Evolutionary conservation across 2,797 vertebrate species (phyloP), one percentile per base, ranked within the genome.

Genomic region (Sylvilagus floridanus): DNA sequence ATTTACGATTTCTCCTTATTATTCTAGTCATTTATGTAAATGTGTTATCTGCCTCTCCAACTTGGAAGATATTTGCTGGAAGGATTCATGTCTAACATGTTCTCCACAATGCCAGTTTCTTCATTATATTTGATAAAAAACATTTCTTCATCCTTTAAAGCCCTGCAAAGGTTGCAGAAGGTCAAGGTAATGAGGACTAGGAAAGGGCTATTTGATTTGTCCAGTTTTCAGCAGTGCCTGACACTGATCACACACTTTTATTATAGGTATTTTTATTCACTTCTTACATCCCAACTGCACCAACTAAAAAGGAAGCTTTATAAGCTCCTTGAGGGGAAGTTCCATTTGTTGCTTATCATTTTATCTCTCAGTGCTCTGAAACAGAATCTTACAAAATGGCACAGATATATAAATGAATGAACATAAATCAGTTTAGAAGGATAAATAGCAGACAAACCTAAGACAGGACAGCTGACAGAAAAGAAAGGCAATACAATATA

Each of bases 141-240:
- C 16, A 54, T 76, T 97, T 94, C 13, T 63, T 54, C 21, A 73
- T 90, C 35, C 65, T 92, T 95, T 96, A 94, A 96, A 83, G n/a
- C 21, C n/a, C 71, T 83, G 30, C 92, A 52, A 94, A 96, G 68
- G 77, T 78, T 90, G 42, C 32, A 84, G 69, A 96, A 96, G 81
- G 90, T 96, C 88, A 95, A 57, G 63, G 30, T 85, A 96, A 94
- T 82, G 87, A 89, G 84, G 65, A 78, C 14, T 72, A 87, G 16
- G n/a, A 88, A 95, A 94, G 84, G 60, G 77, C 42, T 96, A 85
- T 94, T 96, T 95, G 82, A 95, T 94, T 96, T 95, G 63, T 26
- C 5, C 47, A 83, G 84, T 63, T 94, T 94, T 84, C 90, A 82
- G 65, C 86, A 87, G 42, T 81, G 30, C 62, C 82, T 90, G 86